phyloP scores from a whole-genome alignment of 2,797 vertebrate genomes.

The Craterocephalus amniculus region DNA sequence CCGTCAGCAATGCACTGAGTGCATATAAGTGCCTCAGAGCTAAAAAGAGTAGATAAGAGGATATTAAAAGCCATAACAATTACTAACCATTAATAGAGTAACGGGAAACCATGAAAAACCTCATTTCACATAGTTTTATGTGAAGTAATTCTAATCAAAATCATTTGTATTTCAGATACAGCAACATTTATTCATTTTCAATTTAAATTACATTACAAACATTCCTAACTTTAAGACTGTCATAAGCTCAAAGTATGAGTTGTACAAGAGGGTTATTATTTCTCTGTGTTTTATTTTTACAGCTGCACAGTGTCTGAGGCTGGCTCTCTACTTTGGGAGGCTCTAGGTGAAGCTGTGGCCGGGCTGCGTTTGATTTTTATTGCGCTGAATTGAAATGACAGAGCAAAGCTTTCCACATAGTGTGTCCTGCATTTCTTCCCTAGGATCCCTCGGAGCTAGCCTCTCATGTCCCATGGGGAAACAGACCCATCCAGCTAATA shows the following conservation, averaged over 20 bases:
- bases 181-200: neutral
- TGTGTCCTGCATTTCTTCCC: constrained; percentile 78
- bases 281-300: constrained; percentile 45
- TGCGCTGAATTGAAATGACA: constrained; percentile 79
- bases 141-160: too few relatives aligned
- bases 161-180: neutral
- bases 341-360: constrained; percentile 65
- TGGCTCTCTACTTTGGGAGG: constrained; percentile 43
- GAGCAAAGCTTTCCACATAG: constrained; percentile 79
- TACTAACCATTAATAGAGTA: neutral
- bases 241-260: constrained; percentile 29
- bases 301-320: constrained; percentile 50
- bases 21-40: constrained; percentile 20
- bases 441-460: constrained; percentile 77
- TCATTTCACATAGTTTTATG: neutral
- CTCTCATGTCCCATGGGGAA: constrained; percentile 74
- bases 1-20: constrained; percentile 58
- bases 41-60: constrained; percentile 31
- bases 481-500: constrained; percentile 79
- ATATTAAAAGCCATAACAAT: neutral
- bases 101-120: neutral
- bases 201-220: neutral
- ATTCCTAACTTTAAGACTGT: neutral
- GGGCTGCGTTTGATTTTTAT: constrained; percentile 72
- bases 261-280: constrained; percentile 43